Conservation (phyloP, 2,888 invertebrate genomes). For the Drosophila recens region DNA sequence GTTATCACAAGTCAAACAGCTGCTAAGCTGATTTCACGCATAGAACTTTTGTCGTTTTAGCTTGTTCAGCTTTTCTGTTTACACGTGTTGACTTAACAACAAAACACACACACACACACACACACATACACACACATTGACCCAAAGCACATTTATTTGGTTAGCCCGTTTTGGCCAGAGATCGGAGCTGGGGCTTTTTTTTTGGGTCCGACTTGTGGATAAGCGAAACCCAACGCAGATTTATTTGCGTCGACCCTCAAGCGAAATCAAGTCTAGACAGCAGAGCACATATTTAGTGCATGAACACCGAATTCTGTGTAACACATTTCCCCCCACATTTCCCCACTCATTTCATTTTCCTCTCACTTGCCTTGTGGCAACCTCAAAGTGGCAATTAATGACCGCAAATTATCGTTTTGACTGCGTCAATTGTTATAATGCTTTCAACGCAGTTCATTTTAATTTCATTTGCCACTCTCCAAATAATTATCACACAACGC, state of each 20-base stretch:
- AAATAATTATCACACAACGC: conserved; percentile 32
- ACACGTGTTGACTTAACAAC: conserved; percentile 64
- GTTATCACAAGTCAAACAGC: conserved; percentile 65
- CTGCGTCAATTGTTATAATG: conserved; percentile 35
- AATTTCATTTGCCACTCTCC: conserved; percentile 54
- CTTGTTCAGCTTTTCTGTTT: conserved; percentile 55
- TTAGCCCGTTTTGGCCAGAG: conserved; percentile 37
- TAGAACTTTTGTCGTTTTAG: conserved; percentile 58
- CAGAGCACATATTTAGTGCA: conserved; percentile 58
- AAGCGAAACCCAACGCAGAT: conserved; percentile 69
- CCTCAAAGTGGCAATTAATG: conserved; percentile 43
- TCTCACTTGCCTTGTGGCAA: too few species aligned
- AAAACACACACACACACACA: conserved; percentile 30
- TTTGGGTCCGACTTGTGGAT: conserved; percentile 5
- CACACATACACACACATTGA: conserved; percentile 34
- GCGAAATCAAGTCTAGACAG: conserved; percentile 73
- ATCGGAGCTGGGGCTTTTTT: background rate
- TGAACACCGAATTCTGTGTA: background rate
- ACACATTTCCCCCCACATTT: background rate
- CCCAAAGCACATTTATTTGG: conserved; percentile 73
- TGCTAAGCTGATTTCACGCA: conserved; percentile 70
- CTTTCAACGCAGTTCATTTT: conserved; percentile 39
- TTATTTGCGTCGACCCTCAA: conserved; percentile 62
- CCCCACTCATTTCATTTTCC: background rate
- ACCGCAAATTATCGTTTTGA: conserved; percentile 53